These are phyloP conservation scores for Dicaeum eximium DNA, from an alignment of 2,113 vertebrate genomes.

Conservation along the genomic window DNA sequence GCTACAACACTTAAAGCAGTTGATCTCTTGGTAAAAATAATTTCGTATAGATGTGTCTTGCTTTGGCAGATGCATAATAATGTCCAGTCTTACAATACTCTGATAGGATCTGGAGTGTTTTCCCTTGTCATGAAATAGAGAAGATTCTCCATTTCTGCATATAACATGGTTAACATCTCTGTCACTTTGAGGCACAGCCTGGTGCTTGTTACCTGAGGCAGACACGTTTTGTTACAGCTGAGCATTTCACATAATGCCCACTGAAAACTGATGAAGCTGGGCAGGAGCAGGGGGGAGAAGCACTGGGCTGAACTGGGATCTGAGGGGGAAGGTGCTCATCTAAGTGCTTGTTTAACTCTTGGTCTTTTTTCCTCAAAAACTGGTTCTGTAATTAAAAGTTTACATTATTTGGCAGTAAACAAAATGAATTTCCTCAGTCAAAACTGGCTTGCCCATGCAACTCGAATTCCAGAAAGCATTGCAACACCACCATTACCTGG, in stretches of 20 bases:
- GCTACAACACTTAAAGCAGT: background rate
- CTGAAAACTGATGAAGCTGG: background rate
- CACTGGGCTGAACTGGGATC: background rate
- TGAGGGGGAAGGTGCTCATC: background rate
- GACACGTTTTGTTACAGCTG: background rate
- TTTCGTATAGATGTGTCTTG: background rate
- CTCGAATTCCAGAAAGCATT: background rate
- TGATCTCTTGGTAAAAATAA: background rate
- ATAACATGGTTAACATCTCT: accelerated
- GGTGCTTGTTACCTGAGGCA: background rate
- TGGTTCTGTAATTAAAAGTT: background rate
- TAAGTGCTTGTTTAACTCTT: background rate
- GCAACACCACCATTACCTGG: background rate
- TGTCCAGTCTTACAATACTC: background rate
- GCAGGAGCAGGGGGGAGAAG: background rate
- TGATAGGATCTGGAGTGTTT: background rate
- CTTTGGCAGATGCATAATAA: background rate
- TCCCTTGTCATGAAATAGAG: background rate
- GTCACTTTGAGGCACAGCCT: background rate
- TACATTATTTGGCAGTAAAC: background rate
- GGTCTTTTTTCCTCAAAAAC: background rate
- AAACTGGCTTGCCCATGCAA: background rate
- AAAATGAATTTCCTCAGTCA: background rate
- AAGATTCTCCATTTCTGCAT: background rate
- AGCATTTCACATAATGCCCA: background rate